Evolutionary conservation across 2,797 vertebrate genomes (phyloP), one percentile per base, ranked within the genome.

Genomic region (Periparus ater): DNA sequence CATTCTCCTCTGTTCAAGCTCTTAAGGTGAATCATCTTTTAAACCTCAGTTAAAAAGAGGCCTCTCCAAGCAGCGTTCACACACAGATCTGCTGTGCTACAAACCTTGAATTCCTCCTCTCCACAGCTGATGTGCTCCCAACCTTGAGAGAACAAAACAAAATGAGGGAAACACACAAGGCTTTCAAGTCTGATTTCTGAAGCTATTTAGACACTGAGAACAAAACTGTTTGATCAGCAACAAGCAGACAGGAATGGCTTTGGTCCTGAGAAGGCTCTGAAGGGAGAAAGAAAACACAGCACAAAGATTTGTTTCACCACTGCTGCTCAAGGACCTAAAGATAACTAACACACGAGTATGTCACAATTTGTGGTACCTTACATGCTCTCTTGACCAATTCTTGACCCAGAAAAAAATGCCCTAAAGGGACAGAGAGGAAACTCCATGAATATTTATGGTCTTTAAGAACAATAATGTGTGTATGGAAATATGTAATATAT

Each of bases 121-220:
- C 27, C 62, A 61, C 48, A 91, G 51, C 2, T 72, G 77, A 79
- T 34, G 48, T 13, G 45, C 79, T 92, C 82, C 75, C 82, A 91
- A 20, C 51, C 66, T 92, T 93, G 89, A 80, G 57, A 91, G 72
- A 89, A 61, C 23, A 86, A 71, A 81, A 93, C 54, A 89, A 96
- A 96, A 74, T 5, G 44, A 85, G 34, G 61, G 51, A 93, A 85
- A 55, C 25, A 50, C 73, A 57, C 50, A 54, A 66, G 36, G 36
- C 68, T 95, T 97, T 93, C 71, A 95, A 75, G 77, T 94, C 66
- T 88, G 85, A 94, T 94, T 88, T 71, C 80, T 88, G 63, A 93
- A 91, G 85, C 19, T 55, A 27, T 67, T 94, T 25, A 73, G 82
- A 78, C 17, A 62, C 32, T 47, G 66, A 68, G 83, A 86, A 84